Evolutionary conservation across 2,888 invertebrate genomes (phyloP).

Genomic region (Colostygia pectinataria): DNA sequence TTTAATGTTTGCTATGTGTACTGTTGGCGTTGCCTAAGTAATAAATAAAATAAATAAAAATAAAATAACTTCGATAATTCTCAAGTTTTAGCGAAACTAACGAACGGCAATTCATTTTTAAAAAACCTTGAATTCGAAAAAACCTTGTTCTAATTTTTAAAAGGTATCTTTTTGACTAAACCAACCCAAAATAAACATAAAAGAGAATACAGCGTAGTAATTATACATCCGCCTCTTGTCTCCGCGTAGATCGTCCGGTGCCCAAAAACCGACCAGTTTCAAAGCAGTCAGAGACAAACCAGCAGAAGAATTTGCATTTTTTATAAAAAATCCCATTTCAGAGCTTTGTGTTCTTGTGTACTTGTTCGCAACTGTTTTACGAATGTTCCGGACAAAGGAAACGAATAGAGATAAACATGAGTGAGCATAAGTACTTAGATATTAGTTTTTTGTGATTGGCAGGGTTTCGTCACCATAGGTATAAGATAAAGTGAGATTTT

Average conservation of each 20-base stretch:
- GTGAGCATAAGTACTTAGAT: too few species aligned
- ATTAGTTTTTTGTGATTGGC: too few species aligned
- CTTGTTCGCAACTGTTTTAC: not conserved
- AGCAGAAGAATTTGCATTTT: conserved; percentile 57
- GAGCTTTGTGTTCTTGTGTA: conserved; percentile 6
- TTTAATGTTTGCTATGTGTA: too few species aligned
- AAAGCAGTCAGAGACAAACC: conserved; percentile 59
- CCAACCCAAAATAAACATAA: conserved; percentile 71
- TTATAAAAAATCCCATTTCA: conserved; percentile 54
- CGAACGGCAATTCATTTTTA: too few species aligned
- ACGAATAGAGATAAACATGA: conserved; percentile 35
- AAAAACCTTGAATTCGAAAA: too few species aligned
- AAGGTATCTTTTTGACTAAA: conserved; percentile 7
- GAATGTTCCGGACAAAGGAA: conserved; percentile 13
- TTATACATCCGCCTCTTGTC: conserved; percentile 47
- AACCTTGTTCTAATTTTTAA: too few species aligned
- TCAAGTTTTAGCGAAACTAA: too few species aligned
- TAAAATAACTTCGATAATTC: too few species aligned
- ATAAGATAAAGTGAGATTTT: too few species aligned
- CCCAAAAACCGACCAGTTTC: conserved; percentile 67
- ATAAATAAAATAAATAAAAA: too few species aligned
- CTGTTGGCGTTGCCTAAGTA: too few species aligned
- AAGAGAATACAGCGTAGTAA: conserved; percentile 54
- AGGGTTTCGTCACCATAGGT: too few species aligned
- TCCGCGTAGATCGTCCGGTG: conserved; percentile 44